Percentiles rank a stretch among this genome's conserved stretches.
Conservation (phyloP, 2,113 vertebrate genomes). For the Phalacrocorax aristotelis region DNA sequence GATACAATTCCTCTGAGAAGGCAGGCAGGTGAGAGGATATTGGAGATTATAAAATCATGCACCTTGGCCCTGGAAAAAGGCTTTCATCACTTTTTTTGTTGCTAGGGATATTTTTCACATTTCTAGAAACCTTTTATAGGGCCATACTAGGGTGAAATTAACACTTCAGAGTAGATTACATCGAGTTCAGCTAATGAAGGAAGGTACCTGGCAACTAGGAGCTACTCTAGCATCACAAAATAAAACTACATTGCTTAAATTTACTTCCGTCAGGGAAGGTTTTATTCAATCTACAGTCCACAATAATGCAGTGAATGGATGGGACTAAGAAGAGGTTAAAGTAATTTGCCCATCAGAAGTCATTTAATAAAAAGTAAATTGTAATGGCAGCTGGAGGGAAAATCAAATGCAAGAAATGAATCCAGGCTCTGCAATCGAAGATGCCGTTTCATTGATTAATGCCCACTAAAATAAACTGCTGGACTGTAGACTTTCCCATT, state of each 20-base stretch:
- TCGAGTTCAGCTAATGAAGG: slow-evolving; percentile 31
- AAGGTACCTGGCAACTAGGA: slow-evolving; percentile 3
- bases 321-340: slow-evolving; percentile 32
- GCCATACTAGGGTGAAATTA: slow-evolving; percentile 43
- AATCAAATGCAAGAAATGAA: slow-evolving; percentile 73
- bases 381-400: slow-evolving; percentile 52
- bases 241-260: slow-evolving; percentile 8
- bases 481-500: background rate
- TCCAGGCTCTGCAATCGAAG: slow-evolving; percentile 55
- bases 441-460: slow-evolving; percentile 60
- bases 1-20: background rate
- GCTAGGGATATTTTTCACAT: background rate
- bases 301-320: background rate
- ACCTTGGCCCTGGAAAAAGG: background rate
- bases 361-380: slow-evolving; percentile 68
- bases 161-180: slow-evolving; percentile 33
- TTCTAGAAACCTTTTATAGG: background rate
- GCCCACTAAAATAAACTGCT: slow-evolving; percentile 47
- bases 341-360: slow-evolving; percentile 49
- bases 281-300: slow-evolving; percentile 40
- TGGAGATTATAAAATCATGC: background rate
- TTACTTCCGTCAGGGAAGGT: slow-evolving; percentile 16
- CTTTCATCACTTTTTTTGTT: background rate
- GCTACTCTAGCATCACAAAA: slow-evolving; percentile 20
- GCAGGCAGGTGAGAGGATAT: background rate